These are phyloP conservation scores for Sinocyclocheilus anshuiensis DNA, from an alignment of 2,113 vertebrate species.

Conservation along the genomic window DNA sequence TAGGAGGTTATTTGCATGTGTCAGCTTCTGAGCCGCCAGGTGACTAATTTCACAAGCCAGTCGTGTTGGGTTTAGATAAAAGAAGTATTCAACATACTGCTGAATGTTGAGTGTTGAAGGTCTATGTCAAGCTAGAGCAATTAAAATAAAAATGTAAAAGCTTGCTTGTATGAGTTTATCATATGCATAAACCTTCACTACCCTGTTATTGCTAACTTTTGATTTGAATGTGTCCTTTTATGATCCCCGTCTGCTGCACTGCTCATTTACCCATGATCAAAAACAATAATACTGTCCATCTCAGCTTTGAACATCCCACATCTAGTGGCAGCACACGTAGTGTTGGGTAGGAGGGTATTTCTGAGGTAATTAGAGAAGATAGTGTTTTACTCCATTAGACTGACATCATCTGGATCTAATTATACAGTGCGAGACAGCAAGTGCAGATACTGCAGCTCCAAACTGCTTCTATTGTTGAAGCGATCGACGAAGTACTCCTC, in stretches of 20 bases:
- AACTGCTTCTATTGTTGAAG: background rate
- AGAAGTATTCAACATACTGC: background rate
- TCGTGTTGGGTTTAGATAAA: slow-evolving; percentile 1
- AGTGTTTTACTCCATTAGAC: background rate
- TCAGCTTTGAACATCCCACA: slow-evolving; percentile 4
- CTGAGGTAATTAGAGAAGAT: slow-evolving; percentile 6
- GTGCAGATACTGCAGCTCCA: background rate
- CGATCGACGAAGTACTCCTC: background rate
- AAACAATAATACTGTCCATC: background rate
- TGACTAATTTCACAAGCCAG: slow-evolving; percentile 1
- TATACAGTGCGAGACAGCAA: slow-evolving; percentile 5
- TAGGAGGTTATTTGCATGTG: background rate
- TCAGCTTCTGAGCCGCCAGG: background rate
- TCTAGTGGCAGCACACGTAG: background rate
- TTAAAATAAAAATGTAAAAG: background rate
- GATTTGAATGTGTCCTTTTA: background rate
- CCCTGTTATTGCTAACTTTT: background rate
- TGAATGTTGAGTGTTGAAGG: background rate
- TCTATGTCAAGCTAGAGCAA: background rate
- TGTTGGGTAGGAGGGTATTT: background rate
- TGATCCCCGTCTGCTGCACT: background rate
- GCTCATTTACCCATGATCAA: slow-evolving; percentile 9
- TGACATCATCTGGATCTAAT: slow-evolving; percentile 17
- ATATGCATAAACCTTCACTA: background rate
- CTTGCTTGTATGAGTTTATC: background rate